These are phyloP conservation scores for Xiphorhynchus elegans DNA, from an alignment of 2,113 vertebrate genomes.

Conservation along the genomic window DNA sequence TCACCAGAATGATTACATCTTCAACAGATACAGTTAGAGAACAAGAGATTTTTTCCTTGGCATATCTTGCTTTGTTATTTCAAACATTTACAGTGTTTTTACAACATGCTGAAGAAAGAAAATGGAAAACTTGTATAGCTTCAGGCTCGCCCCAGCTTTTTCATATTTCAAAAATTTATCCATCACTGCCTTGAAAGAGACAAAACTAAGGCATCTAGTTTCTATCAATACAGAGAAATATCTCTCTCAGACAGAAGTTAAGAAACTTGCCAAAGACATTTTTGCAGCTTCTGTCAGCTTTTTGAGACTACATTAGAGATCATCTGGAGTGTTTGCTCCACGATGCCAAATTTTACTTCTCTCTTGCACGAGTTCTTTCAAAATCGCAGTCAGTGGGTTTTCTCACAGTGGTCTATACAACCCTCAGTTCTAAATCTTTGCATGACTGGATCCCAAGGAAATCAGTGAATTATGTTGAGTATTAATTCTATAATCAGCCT, in stretches of 20 bases:
- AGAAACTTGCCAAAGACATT: constrained; percentile 56
- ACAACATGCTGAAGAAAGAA: constrained; percentile 35
- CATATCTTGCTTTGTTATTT: constrained; percentile 50
- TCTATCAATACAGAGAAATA: constrained; percentile 54
- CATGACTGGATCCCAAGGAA: neutral
- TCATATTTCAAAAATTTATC: constrained; percentile 56
- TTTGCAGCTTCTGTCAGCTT: constrained; percentile 66
- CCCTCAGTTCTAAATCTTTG: neutral
- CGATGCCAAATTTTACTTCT: constrained; percentile 30
- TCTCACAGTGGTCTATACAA: neutral
- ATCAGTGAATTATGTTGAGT: neutral
- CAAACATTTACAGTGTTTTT: constrained; percentile 62
- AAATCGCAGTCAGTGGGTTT: constrained; percentile 2
- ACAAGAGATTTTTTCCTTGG: constrained; percentile 37
- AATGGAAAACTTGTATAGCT: constrained; percentile 46
- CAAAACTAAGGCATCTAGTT: constrained; percentile 61
- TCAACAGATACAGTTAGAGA: neutral
- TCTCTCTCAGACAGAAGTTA: constrained; percentile 45
- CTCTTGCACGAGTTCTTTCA: neutral
- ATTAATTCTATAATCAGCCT: neutral
- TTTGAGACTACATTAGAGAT: constrained; percentile 41
- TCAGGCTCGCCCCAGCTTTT: constrained; percentile 42
- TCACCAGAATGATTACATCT: neutral
- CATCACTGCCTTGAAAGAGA: constrained; percentile 50
- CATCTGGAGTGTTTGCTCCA: constrained; percentile 49